Base-by-base conservation (phyloP, 1,140 invertebrate species). In the Chelonus insularis region DNA sequence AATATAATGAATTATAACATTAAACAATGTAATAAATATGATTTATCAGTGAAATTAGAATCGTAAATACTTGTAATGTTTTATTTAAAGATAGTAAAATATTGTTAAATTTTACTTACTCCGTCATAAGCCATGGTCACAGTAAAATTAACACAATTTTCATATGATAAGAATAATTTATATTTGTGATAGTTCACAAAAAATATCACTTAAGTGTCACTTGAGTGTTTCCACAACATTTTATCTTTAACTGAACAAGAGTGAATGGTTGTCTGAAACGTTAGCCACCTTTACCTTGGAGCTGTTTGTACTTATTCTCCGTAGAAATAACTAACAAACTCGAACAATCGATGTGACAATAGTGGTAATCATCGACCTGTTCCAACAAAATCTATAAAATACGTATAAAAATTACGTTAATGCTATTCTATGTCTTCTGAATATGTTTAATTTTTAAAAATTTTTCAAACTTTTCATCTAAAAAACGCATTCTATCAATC, bases 211-310 rank as follows among this genome's bases (percentile, higher is more conserved):
- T 36, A 41, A 12, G 9, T 41, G 37, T 3, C n/a, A 41, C 4
- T 4, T 12, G 11, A 12, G 37, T 41, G 37, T 41, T 4, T n/a
- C 37, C 3, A 16, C 16, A 12, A 12, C 37, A 12, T 16, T n/a
- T 41, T n/a, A 12, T 41, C n/a, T 41, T 11, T 9, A 41, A 41
- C n/a, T 41, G 11, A 41, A n/a, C 14, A 21, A 12, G 48, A 51
- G 48, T 51, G 48, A 51, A 51, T 51, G 45, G 48, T 51, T 51
- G 23, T 11, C 25, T 29, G 3, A 7, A 7, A 29, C 21, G 12
- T 37, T 29, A 8, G 18, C 41, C 43, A 29, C 41, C 29, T 45
- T 57, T 57, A 57, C 55, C 55, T 57, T 57, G 55, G 45, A 39
- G 41, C 39, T 32, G 39, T 56, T 29, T 16, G 21, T 45, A 25